Conservation (phyloP, 2,797 vertebrate genomes). For the Geotrypetes seraphini region DNA sequence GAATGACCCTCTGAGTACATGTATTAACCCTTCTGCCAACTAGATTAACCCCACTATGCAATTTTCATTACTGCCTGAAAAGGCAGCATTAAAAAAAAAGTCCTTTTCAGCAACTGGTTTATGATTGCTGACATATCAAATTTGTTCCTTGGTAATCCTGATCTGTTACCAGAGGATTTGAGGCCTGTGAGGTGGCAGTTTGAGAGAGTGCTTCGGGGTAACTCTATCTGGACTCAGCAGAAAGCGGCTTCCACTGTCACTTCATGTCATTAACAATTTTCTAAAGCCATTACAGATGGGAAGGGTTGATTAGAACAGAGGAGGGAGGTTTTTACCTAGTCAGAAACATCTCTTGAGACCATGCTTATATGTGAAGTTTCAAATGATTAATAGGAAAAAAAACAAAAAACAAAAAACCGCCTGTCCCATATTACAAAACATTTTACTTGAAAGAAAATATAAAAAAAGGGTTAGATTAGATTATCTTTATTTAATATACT, state of each 20-base stretch:
- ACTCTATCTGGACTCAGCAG: slow-evolving; percentile 52
- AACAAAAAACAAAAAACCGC: slow-evolving; percentile 31
- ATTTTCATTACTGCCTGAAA: slow-evolving; percentile 43
- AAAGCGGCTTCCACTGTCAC: slow-evolving; percentile 60
- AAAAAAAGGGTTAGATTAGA: too few relatives aligned
- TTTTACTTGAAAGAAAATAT: slow-evolving; percentile 41
- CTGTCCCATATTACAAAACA: slow-evolving; percentile 33
- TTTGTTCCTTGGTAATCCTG: slow-evolving; percentile 58
- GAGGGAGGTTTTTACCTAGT: slow-evolving; percentile 61
- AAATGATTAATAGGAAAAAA: slow-evolving; percentile 57
- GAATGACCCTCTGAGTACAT: slow-evolving; percentile 29
- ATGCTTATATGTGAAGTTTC: slow-evolving; percentile 51
- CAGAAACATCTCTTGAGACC: slow-evolving; percentile 59
- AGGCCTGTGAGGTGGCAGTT: slow-evolving; percentile 43
- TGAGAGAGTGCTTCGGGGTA: slow-evolving; percentile 53
- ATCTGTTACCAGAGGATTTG: slow-evolving; percentile 56
- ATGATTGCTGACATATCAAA: slow-evolving; percentile 53
- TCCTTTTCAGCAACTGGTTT: slow-evolving; percentile 50
- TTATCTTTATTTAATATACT: too few relatives aligned
- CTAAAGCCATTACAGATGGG: slow-evolving; percentile 68
- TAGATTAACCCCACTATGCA: slow-evolving; percentile 44
- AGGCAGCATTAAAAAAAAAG: slow-evolving; percentile 48
- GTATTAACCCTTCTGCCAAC: slow-evolving; percentile 22
- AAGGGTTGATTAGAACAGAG: slow-evolving; percentile 59
- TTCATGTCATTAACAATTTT: slow-evolving; percentile 71